phyloP scores from a whole-genome alignment of 2,797 vertebrate species.

The Anguilla pacifica region DNA sequence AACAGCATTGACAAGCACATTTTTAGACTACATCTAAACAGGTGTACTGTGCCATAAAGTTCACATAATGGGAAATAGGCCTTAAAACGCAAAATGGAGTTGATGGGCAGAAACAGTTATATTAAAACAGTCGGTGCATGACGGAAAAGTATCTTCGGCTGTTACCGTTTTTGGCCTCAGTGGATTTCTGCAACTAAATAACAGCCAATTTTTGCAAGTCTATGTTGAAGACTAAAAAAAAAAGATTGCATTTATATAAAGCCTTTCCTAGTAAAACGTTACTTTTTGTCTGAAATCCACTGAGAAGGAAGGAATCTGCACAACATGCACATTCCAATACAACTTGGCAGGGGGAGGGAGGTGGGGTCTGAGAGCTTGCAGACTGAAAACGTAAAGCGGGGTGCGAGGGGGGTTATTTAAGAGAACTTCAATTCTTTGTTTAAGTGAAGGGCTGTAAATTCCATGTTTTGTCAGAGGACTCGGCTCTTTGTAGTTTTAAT shows the following conservation, averaged over 20 bases:
- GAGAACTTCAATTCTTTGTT: conserved; percentile 26
- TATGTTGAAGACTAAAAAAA: background rate
- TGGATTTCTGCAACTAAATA: background rate
- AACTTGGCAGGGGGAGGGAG: background rate
- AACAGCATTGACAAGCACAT: background rate
- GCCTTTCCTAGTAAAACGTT: background rate
- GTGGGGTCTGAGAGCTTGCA: too few relatives aligned
- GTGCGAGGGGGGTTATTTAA: background rate
- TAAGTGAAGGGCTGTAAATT: conserved; percentile 35
- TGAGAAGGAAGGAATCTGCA: background rate
- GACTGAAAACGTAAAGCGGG: too few relatives aligned
- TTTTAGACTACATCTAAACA: background rate
- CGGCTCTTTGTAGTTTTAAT: conserved; percentile 34
- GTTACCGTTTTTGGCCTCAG: background rate
- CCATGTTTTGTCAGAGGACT: conserved; percentile 15
- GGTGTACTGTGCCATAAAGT: background rate
- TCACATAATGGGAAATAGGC: background rate
- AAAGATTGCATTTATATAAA: background rate
- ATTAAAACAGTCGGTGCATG: background rate
- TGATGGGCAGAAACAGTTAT: background rate
- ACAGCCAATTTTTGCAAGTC: background rate
- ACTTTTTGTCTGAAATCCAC: background rate
- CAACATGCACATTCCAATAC: background rate
- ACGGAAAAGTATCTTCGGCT: background rate
- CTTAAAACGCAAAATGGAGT: background rate